These are phyloP conservation scores for Nomada hirtipes DNA, from an alignment of 2,888 invertebrate species.

Conservation along the genomic window DNA sequence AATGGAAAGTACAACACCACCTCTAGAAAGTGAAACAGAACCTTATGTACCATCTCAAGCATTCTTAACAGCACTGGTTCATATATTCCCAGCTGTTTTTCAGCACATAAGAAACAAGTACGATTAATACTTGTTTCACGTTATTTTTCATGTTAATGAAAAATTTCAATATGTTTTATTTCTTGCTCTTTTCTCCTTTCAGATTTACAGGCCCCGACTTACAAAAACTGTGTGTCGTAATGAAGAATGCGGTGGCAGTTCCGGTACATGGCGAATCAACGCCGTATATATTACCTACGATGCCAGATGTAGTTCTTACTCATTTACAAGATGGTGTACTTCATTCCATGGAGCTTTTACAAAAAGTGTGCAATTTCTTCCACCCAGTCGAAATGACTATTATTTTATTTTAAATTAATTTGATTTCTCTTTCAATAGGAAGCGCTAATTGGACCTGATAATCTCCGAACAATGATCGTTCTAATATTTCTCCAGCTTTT, in stretches of 20 bases:
- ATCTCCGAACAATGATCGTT: conserved; percentile 88
- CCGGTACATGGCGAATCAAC: conserved; percentile 93
- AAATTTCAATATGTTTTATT: conserved; percentile 4
- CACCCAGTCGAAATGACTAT: not conserved
- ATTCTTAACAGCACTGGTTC: conserved; percentile 96
- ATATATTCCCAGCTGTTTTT: conserved; percentile 98
- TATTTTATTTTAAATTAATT: conserved; percentile 1
- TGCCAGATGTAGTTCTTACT: conserved; percentile 92
- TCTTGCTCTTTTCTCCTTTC: conserved; percentile 11
- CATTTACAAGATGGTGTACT: conserved; percentile 94
- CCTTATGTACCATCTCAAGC: conserved; percentile 96
- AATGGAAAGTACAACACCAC: conserved; percentile 89
- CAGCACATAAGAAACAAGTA: conserved; percentile 93
- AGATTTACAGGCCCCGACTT: conserved; percentile 91
- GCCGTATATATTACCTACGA: conserved; percentile 92
- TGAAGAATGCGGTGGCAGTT: conserved; percentile 91
- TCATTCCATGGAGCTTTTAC: conserved; percentile 94
- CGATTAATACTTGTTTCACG: conserved; percentile 73
- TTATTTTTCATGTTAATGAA: conserved; percentile 85
- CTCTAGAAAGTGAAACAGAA: conserved; percentile 85
- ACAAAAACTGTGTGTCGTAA: conserved; percentile 90
- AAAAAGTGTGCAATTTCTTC: conserved; percentile 87
- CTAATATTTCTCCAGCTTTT: conserved; percentile 89
- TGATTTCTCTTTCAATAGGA: conserved; percentile 82
- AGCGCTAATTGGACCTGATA: conserved; percentile 86